Percentiles rank a stretch among this genome's conserved stretches.
Conservation (phyloP, 2,888 invertebrate genomes). For the Tromatobia lineatoria region DNA sequence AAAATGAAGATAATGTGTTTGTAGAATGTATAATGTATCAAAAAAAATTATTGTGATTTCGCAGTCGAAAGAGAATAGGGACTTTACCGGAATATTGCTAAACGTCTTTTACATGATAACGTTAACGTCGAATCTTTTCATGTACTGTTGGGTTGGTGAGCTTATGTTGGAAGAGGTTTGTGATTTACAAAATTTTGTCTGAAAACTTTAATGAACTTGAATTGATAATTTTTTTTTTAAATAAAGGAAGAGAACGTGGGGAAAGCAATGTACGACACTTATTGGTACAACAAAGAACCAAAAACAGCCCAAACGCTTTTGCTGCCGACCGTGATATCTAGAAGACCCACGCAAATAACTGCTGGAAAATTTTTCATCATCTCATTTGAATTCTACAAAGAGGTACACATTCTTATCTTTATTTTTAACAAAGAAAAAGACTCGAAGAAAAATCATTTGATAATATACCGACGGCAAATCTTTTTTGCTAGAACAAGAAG, state of each 20-base stretch:
- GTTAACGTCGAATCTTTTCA: slow-evolving; percentile 62
- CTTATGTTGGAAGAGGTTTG: slow-evolving; percentile 64
- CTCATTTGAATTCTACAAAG: slow-evolving; percentile 66
- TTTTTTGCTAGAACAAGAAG: too few species aligned
- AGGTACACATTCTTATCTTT: slow-evolving; percentile 36
- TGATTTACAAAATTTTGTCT: neutral
- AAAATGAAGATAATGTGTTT: neutral
- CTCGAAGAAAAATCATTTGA: too few species aligned
- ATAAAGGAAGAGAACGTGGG: slow-evolving; percentile 66
- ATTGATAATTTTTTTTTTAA: neutral
- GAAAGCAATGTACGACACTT: slow-evolving; percentile 54
- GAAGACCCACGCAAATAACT: slow-evolving; percentile 63
- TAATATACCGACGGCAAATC: too few species aligned
- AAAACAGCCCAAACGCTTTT: slow-evolving; percentile 57
- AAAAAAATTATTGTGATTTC: slow-evolving; percentile 8
- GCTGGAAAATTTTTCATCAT: slow-evolving; percentile 69
- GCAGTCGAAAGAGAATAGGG: slow-evolving; percentile 48
- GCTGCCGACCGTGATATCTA: slow-evolving; percentile 63
- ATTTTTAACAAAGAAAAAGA: neutral
- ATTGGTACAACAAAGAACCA: slow-evolving; percentile 60
- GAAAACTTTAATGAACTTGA: neutral
- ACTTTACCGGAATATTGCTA: slow-evolving; percentile 55
- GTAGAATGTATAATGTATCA: neutral
- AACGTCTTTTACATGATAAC: slow-evolving; percentile 60
- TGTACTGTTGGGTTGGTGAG: slow-evolving; percentile 71